These are phyloP conservation scores for Polietes domitor DNA, from an alignment of 2,888 invertebrate species.

Conservation along the genomic window DNA sequence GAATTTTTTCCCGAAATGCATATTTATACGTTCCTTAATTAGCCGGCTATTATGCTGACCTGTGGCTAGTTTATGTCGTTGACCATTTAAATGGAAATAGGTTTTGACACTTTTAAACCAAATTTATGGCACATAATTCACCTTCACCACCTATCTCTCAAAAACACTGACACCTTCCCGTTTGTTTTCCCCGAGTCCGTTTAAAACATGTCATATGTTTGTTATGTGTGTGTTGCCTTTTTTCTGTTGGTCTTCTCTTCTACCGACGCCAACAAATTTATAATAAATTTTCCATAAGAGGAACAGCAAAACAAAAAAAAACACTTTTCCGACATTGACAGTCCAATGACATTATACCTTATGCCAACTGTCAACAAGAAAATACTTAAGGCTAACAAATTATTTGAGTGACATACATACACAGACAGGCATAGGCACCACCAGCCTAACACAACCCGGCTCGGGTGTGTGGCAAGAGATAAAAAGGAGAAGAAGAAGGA, in stretches of 20 bases:
- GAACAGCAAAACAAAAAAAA: neutral
- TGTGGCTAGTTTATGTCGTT: neutral
- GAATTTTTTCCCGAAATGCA: no score
- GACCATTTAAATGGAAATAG: neutral
- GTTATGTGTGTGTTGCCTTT: neutral
- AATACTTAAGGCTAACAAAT: constrained; percentile 50
- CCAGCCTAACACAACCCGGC: no score
- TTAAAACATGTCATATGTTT: constrained; percentile 14
- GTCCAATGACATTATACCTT: constrained; percentile 52
- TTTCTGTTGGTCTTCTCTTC: neutral
- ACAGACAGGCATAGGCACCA: neutral
- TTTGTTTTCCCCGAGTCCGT: neutral
- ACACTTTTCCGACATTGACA: constrained; percentile 42
- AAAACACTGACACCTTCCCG: constrained; percentile 11
- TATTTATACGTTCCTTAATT: constrained; percentile 6
- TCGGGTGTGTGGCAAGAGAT: neutral
- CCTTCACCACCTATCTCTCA: constrained; percentile 2
- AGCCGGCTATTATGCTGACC: neutral
- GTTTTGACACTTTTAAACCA: constrained; percentile 9
- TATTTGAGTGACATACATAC: constrained; percentile 49
- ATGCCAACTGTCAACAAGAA: constrained; percentile 65
- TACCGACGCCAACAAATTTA: neutral
- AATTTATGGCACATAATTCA: constrained; percentile 20
- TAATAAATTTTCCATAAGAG: neutral
- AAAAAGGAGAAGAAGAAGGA: no score